These are phyloP conservation scores for Parauchenoglanis ngamensis DNA, from an alignment of 2,797 vertebrate genomes.

Conservation along the genomic window DNA sequence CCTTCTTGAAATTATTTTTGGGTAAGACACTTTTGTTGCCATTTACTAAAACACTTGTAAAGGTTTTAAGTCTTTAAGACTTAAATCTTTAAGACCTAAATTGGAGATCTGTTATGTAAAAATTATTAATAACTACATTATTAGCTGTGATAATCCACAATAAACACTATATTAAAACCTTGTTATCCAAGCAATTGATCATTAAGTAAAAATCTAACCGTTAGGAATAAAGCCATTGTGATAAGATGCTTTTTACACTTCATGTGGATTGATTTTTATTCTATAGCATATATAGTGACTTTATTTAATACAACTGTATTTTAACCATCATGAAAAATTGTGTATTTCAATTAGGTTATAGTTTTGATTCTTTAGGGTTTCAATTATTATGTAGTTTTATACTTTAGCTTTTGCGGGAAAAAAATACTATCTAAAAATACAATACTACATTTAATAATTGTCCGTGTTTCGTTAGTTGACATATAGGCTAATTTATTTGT, in stretches of 20 bases:
- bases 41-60: background rate
- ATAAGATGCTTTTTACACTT: background rate
- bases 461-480: background rate
- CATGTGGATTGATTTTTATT: background rate
- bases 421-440: background rate
- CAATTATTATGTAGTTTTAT: background rate
- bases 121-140: background rate
- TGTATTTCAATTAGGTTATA: background rate
- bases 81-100: background rate
- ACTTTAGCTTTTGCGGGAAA: background rate
- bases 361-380: background rate
- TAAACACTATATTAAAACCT: background rate
- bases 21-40: background rate
- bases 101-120: background rate
- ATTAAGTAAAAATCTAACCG: background rate
- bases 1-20: background rate
- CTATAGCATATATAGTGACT: background rate
- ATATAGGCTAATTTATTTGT: background rate
- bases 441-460: background rate
- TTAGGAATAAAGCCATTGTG: background rate
- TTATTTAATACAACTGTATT: background rate
- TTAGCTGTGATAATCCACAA: background rate
- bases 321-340: background rate
- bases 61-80: background rate
- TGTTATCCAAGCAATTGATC: background rate